phyloP scores from a whole-genome alignment of 2,797 vertebrate species.

The Neosalanx taihuensis region DNA sequence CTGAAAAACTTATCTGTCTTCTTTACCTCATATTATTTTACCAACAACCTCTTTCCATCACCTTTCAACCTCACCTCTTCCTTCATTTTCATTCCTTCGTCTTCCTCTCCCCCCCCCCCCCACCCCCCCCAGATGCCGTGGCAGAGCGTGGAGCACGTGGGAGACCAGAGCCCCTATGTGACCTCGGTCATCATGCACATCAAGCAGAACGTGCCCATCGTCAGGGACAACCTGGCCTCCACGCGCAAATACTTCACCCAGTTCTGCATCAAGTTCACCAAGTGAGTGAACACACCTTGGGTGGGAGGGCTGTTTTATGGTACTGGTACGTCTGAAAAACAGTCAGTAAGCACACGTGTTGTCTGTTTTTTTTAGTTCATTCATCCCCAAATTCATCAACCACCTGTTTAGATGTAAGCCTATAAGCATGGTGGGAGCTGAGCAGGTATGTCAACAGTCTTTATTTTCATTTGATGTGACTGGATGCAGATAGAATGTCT shows the following conservation, averaged over 20 bases:
- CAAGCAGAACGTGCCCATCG: constrained; percentile 97
- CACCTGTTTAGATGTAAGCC: constrained; percentile 98
- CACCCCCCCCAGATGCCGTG: constrained; percentile 80
- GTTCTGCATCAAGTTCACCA: constrained; percentile 99
- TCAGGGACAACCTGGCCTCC: constrained; percentile 95
- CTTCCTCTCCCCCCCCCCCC: neutral
- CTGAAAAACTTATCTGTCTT: neutral
- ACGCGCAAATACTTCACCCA: constrained; percentile 99
- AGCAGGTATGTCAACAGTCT: constrained; percentile 77
- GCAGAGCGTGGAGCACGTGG: constrained; percentile 98
- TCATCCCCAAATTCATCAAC: constrained; percentile 99
- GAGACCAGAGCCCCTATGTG: constrained; percentile 98
- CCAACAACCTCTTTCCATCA: neutral
- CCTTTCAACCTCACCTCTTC: neutral
- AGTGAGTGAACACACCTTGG: constrained; percentile 74
- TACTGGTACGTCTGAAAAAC: too few species aligned
- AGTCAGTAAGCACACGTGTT: neutral
- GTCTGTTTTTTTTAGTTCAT: constrained; percentile 77
- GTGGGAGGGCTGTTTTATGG: too few species aligned
- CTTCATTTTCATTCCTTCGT: neutral
- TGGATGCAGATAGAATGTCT: neutral
- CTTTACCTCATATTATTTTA: neutral
- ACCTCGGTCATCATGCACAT: constrained; percentile 98
- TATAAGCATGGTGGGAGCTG: constrained; percentile 98
- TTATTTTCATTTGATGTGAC: neutral